Evolutionary conservation across 1,140 invertebrate genomes (phyloP).

Genomic region (Drosophila kanapiae): DNA sequence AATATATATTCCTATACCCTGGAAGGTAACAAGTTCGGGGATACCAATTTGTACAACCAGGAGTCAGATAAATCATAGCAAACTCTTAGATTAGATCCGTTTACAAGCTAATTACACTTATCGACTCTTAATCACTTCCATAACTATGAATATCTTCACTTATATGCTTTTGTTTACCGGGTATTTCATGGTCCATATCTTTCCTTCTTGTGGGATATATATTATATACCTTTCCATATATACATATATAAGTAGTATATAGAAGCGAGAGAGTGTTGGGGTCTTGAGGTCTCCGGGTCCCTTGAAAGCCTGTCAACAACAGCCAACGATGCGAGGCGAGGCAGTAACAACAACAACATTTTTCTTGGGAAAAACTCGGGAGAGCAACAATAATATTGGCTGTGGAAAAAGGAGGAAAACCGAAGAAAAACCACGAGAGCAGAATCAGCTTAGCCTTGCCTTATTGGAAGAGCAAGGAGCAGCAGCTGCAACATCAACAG

Average conservation of each 20-base stretch:
- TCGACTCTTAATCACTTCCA: rapidly evolving
- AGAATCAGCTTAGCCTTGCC: conserved; percentile 16
- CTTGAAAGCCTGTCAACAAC: conserved; percentile 67
- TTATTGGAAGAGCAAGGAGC: conserved; percentile 9
- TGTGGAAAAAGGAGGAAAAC: background rate
- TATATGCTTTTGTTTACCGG: background rate
- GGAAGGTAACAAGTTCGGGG: background rate
- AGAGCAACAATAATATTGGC: conserved; percentile 28
- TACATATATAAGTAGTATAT: background rate
- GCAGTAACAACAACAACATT: conserved; percentile 12
- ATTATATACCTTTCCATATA: conserved; percentile 10
- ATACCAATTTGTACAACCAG: background rate
- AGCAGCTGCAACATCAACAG: conserved; percentile 11
- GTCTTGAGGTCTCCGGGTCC: conserved; percentile 28
- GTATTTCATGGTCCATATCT: background rate
- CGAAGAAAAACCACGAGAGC: background rate
- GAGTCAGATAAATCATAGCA: background rate
- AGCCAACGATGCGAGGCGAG: conserved; percentile 47
- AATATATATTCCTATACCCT: background rate
- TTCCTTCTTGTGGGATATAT: too few species aligned
- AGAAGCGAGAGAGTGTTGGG: conserved; percentile 13
- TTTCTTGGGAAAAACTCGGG: background rate
- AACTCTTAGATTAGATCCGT: too few species aligned
- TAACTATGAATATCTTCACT: too few species aligned
- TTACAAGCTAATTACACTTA: too few species aligned